phyloP scores from a whole-genome alignment of 1,140 invertebrate genomes.

The Drosophila pseudoananassae region DNA sequence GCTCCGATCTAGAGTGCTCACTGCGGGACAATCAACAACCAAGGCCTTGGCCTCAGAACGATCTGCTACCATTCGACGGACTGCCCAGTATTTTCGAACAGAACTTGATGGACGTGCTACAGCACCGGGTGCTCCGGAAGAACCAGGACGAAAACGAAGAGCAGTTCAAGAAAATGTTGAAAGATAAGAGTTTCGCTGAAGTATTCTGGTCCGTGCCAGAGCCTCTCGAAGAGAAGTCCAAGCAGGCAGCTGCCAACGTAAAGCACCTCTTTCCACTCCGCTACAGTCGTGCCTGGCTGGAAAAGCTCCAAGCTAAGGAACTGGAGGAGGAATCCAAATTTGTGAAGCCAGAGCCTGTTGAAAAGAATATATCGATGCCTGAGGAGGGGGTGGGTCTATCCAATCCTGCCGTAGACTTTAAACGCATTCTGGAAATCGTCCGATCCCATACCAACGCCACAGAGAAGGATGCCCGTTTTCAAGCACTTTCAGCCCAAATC shows the following conservation, averaged over 20 bases:
- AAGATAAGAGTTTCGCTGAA: conserved; percentile 61
- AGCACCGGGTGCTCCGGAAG: conserved; percentile 46
- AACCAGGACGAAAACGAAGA: conserved; percentile 21
- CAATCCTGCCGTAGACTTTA: conserved; percentile 58
- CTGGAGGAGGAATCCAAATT: conserved; percentile 15
- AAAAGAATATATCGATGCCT: conserved; percentile 8
- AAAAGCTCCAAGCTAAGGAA: conserved; percentile 64
- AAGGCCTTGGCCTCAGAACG: conserved; percentile 51
- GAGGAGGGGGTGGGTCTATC: conserved; percentile 52
- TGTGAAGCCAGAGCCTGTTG: conserved; percentile 42
- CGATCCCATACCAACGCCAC: conserved; percentile 49
- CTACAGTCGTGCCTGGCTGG: conserved; percentile 56
- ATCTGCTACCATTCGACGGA: conserved; percentile 67
- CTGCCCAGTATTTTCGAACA: conserved; percentile 72
- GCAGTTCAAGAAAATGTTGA: conserved; percentile 21
- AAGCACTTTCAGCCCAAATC: conserved; percentile 57
- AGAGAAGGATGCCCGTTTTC: conserved; percentile 56
- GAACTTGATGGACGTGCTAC: conserved; percentile 72
- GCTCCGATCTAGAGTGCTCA: conserved; percentile 64
- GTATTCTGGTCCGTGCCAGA: conserved; percentile 72
- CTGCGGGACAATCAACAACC: conserved; percentile 49
- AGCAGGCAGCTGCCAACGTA: conserved; percentile 51
- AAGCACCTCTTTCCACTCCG: conserved; percentile 72
- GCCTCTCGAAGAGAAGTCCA: conserved; percentile 62
- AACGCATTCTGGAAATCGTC: conserved; percentile 48